Evolutionary conservation across 1,140 invertebrate genomes (phyloP).

Genomic region (Ostrea denselamellosa): DNA sequence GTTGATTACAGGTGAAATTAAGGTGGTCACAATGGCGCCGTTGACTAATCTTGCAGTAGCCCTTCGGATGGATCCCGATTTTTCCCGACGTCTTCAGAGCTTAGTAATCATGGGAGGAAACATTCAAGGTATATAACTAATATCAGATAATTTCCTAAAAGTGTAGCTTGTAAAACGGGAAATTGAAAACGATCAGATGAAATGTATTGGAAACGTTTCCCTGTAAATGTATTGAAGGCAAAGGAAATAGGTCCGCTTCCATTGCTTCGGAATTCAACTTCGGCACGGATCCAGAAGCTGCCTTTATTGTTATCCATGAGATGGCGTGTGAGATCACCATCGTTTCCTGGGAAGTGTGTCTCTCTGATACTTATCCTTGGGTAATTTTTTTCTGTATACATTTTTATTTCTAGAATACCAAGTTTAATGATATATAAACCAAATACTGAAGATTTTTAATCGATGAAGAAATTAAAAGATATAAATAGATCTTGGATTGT

Average conservation of each 20-base stretch:
- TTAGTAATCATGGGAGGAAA: constrained; percentile 90
- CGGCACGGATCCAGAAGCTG: constrained; percentile 87
- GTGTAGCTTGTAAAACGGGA: not conserved
- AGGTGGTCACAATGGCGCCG: constrained; percentile 85
- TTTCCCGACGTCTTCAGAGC: constrained; percentile 83
- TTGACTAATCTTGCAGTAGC: constrained; percentile 89
- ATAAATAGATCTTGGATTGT: too few relatives aligned
- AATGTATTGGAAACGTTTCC: not conserved
- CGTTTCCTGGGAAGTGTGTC: constrained; percentile 68
- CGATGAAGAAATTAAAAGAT: too few relatives aligned
- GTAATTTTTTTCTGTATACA: constrained; percentile 50
- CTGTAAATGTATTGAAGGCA: constrained; percentile 41
- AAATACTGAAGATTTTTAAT: not conserved
- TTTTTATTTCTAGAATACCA: not conserved
- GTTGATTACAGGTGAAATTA: constrained; percentile 72
- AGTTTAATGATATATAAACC: not conserved
- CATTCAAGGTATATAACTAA: constrained; percentile 66
- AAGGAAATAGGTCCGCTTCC: constrained; percentile 85
- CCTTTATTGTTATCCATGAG: constrained; percentile 91
- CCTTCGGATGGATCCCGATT: constrained; percentile 84
- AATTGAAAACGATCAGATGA: not conserved
- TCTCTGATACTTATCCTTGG: constrained; percentile 60
- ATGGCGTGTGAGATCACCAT: constrained; percentile 78
- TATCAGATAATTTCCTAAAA: not conserved
- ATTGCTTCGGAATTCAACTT: constrained; percentile 90